Base-by-base conservation (phyloP, 2,888 invertebrate species). In the Harpagoxenus sublaevis region DNA sequence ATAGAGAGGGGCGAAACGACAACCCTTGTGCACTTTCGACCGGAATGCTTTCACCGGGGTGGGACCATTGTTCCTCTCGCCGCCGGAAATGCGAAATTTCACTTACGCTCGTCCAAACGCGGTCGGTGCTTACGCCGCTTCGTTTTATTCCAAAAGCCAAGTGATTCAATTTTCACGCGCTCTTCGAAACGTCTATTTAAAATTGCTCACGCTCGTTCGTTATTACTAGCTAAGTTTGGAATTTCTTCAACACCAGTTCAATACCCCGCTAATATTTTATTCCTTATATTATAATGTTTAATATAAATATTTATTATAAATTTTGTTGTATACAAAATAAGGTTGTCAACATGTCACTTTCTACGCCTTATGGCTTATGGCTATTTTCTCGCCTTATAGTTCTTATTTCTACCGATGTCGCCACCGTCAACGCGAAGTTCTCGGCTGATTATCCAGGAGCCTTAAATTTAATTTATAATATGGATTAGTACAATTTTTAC, bases 41-140 rank as follows among this genome's bases (percentile, higher is more conserved):
- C 23, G 73, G 70, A 68, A 84, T 83, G 78, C 83, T 84, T 51
- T 82, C 81, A 77, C 71, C 48, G 48, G 73, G 65, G 74, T 55
- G 55, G 62, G 66, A 84, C 84, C 77, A 91, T 91, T 90, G 89
- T 88, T 88, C 79, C 74, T 68, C 70, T 75, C 68, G 83, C 65
- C 78, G 77, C 79, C 23, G 84, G 86, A 83, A 86, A 87, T 78
- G 90, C 82, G 90, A 88, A 89, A 89, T 90, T 90, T 88, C 86
- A 45, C 83, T 87, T 85, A 86, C 79, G 82, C 39, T 71, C 84
- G 86, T 73, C 28, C 23, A 82, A 87, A 86, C 60, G 60, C 28
- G 48, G 23, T 48, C 78, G 42, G 42, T 73, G 62, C 35, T 66
- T 60, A 65, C 55, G 57, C 28, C 60, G 66, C 31, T 35, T 84